phyloP scores from a whole-genome alignment of 2,888 invertebrate genomes.

The Cataglyphis cursor region DNA sequence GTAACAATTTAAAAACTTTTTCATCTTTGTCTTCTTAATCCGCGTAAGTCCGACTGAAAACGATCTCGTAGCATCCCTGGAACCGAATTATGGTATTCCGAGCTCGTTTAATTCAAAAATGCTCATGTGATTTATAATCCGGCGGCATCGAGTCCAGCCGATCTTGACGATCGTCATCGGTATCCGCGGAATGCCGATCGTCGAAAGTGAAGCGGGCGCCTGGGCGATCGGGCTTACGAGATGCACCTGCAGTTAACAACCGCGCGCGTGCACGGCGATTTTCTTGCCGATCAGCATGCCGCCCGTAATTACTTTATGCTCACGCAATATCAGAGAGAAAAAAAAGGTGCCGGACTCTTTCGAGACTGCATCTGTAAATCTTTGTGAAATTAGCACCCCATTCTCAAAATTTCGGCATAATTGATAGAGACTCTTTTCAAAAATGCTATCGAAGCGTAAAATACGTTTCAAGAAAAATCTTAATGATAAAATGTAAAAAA shows the following conservation, averaged over 20 bases:
- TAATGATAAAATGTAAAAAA: not conserved
- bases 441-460: not conserved
- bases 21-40: constrained; percentile 25
- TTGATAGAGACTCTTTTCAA: not conserved
- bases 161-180: constrained; percentile 66
- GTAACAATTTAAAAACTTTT: constrained; percentile 8
- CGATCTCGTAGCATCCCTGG: constrained; percentile 41
- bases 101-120: constrained; percentile 72
- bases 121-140: constrained; percentile 73
- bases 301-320: constrained; percentile 30
- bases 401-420: constrained; percentile 1
- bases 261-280: constrained; percentile 36
- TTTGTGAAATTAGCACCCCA: constrained; percentile 3
- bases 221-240: constrained; percentile 27
- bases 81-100: constrained; percentile 74
- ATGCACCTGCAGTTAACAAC: constrained; percentile 52
- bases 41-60: not conserved
- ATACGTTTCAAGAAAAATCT: not conserved
- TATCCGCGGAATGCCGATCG: constrained; percentile 66
- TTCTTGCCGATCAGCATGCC: constrained; percentile 28
- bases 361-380: not conserved
- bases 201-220: constrained; percentile 40
- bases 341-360: constrained; percentile 17
- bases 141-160: constrained; percentile 49
- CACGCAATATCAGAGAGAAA: constrained; percentile 12